Evolutionary conservation across 2,113 vertebrate genomes (phyloP).

Genomic region (Cettia cetti): DNA sequence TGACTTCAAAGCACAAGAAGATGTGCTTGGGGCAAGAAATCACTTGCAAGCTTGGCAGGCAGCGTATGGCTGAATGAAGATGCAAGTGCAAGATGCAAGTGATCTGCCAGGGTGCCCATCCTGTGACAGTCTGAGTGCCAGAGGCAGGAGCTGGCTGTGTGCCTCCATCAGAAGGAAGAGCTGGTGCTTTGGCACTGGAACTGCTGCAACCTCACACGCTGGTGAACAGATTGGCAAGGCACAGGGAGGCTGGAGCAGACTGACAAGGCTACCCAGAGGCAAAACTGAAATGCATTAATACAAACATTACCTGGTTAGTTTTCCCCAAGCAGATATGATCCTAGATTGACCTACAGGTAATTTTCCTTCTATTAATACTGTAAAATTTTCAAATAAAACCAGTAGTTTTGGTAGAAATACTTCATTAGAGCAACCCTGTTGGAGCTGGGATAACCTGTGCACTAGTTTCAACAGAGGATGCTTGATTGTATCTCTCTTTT

Average conservation of each 20-base stretch:
- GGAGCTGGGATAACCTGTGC: background rate
- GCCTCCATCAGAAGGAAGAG: rapidly evolving
- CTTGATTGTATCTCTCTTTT: background rate
- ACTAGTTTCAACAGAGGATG: background rate
- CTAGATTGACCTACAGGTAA: background rate
- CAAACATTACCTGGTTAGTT: background rate
- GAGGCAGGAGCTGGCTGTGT: background rate
- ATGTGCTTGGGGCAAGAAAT: background rate
- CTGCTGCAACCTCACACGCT: background rate
- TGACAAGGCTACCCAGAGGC: background rate
- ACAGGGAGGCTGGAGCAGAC: background rate
- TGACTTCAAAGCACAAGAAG: background rate
- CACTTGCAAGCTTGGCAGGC: background rate
- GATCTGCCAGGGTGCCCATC: background rate
- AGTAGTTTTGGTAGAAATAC: background rate
- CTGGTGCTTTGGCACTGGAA: background rate
- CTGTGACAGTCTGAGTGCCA: background rate
- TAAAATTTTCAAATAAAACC: background rate
- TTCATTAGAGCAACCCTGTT: background rate
- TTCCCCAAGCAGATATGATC: background rate
- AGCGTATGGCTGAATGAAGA: background rate
- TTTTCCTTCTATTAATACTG: background rate
- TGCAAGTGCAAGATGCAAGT: background rate
- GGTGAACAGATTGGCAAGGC: background rate
- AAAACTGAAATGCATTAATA: background rate